Base-by-base conservation (phyloP, 2,113 vertebrate species). In the Vanacampus margaritifer region DNA sequence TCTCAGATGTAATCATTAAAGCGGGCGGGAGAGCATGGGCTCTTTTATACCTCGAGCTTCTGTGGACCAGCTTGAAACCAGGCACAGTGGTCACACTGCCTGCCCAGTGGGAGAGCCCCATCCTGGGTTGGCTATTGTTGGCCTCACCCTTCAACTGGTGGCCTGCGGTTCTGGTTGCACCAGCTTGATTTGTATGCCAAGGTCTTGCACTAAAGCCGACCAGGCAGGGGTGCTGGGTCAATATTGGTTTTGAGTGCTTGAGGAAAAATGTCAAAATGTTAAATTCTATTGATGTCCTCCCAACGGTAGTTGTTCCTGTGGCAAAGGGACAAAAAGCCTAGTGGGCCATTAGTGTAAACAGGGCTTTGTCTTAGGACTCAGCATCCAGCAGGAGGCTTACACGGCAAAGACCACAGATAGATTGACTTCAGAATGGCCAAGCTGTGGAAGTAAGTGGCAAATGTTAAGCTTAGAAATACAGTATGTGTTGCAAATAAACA, bases 341-440 rank as follows among this genome's bases (percentile, higher is more conserved):
- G 88, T 88, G 89, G 84, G 80, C 89, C 85, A 86, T 91, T 92
- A 93, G 92, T 89, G 92, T 92, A 93, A 94, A 94, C 92, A 92
- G 84, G 85, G 85, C 89, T 93, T 94, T 93, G 93, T 94, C 89
- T 94, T 92, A 89, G 5, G 9, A 86, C 83, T 89, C 80, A 80
- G 81, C 69, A 81, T 83, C 64, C 87, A 90, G 91, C 88, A 78
- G 93, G 93, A 90, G 91, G 84, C 54, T 72, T 57, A 37, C 9
- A 65, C 80, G 83, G 86, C 86, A 91, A 91, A 93, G 86, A 51
- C 26, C 69, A 57, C 80, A 84, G 85, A 87, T 82, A 72, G 86
- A 88, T 74, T 83, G 84, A 64, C 69, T 82, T 79, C 65, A 87
- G 90, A 87, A 86, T 83, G 80, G 64, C 76, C 63, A 71, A 88